Conservation (phyloP, 2,888 invertebrate genomes). For the Tiliacea citrago region DNA sequence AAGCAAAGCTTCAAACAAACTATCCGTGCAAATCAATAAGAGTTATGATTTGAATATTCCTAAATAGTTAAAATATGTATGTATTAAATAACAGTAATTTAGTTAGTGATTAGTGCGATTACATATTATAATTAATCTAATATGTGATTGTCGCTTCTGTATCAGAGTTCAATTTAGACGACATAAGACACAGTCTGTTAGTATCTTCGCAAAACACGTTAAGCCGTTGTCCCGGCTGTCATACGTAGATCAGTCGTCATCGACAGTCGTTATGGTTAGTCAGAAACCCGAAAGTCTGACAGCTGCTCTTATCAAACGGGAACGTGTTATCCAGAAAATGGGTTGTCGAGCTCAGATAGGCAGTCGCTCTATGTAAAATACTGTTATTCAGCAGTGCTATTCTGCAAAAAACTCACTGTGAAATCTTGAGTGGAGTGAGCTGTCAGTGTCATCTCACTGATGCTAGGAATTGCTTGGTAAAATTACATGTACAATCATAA, state of each 20-base stretch:
- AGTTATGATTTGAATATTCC: background rate
- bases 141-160: background rate
- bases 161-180: background rate
- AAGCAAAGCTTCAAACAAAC: background rate
- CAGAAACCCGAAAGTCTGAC: background rate
- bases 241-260: background rate
- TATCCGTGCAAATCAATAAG: too few species aligned
- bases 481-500: too few species aligned
- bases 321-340: background rate
- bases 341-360: background rate
- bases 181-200: background rate
- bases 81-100: background rate
- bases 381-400: too few species aligned
- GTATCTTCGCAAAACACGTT: background rate
- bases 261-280: background rate
- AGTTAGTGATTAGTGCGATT: too few species aligned
- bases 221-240: background rate
- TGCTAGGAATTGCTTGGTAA: too few species aligned
- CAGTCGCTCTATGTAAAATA: background rate
- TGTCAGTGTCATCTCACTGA: too few species aligned
- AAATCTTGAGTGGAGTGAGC: too few species aligned
- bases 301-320: background rate
- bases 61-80: background rate
- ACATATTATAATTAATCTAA: too few species aligned
- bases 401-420: too few species aligned